Percentiles rank a stretch among this genome's conserved stretches.
These are phyloP conservation scores for Tetraneura akinire DNA, from an alignment of 1,140 invertebrate species.

Conservation along the genomic window DNA sequence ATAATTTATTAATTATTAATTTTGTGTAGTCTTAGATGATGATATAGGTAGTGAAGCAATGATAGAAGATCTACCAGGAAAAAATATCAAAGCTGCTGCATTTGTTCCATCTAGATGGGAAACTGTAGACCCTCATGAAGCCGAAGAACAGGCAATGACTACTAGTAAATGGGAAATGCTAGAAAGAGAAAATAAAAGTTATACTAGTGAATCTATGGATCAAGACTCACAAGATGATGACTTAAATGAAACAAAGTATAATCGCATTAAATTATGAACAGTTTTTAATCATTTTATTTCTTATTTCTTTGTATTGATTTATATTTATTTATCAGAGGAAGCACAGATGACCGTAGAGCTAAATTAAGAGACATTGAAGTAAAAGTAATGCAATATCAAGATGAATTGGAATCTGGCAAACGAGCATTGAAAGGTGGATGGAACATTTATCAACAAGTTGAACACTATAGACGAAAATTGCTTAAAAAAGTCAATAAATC, in stretches of 20 bases:
- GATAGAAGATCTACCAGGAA: conserved; percentile 60
- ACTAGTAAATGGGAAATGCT: conserved; percentile 85
- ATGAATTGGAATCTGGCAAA: conserved; percentile 88
- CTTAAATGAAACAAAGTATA: conserved; percentile 43
- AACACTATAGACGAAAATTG: conserved; percentile 88
- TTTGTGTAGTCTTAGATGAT: conserved; percentile 62
- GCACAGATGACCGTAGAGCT: conserved; percentile 74
- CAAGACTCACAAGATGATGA: conserved; percentile 45
- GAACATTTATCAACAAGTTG: conserved; percentile 79
- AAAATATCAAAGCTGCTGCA: conserved; percentile 61
- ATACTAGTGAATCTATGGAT: conserved; percentile 13
- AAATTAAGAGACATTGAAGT: conserved; percentile 91
- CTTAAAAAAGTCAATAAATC: conserved; percentile 70
- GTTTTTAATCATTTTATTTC: no score
- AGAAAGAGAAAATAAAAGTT: conserved; percentile 57
- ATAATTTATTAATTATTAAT: neutral
- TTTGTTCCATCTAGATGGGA: conserved; percentile 95
- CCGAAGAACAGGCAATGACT: conserved; percentile 85
- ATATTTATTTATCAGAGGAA: conserved; percentile 52
- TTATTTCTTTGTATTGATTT: neutral
- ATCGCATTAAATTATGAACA: no score
- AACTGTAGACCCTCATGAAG: conserved; percentile 84
- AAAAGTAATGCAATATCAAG: conserved; percentile 93
- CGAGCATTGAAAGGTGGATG: conserved; percentile 76
- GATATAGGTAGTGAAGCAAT: conserved; percentile 83